These are phyloP conservation scores for Drosophila percnosoma DNA, from an alignment of 2,888 invertebrate species.

Conservation along the genomic window DNA sequence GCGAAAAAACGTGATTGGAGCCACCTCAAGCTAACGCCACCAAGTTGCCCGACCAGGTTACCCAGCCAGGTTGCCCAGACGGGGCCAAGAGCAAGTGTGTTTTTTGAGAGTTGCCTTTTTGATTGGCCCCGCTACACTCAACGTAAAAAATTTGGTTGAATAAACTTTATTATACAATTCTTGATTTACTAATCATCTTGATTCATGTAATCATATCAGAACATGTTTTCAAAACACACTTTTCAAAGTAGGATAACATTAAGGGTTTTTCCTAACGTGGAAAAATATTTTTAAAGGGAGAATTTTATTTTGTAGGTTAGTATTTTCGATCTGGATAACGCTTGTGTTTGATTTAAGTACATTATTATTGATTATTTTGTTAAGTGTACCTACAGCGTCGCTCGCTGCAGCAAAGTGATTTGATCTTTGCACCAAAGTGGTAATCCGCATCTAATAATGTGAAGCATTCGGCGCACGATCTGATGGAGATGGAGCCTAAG, in stretches of 20 bases:
- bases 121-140: slow-evolving; percentile 4
- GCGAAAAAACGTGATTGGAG: slow-evolving; percentile 76
- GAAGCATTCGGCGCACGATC: slow-evolving; percentile 82
- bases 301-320: neutral
- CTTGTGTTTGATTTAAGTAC: neutral
- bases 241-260: neutral
- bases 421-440: slow-evolving; percentile 79
- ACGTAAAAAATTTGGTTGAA: neutral
- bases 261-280: neutral
- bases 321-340: neutral
- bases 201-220: accelerated
- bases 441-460: slow-evolving; percentile 83
- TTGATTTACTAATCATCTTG: neutral
- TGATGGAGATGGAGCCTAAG: slow-evolving; percentile 28
- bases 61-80: neutral
- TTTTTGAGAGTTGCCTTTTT: slow-evolving; percentile 7
- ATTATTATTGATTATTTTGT: neutral
- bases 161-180: neutral
- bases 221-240: neutral
- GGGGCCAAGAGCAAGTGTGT: slow-evolving; percentile 7
- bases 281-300: neutral
- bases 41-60: slow-evolving; percentile 4
- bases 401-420: slow-evolving; percentile 75
- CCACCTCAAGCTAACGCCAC: slow-evolving; percentile 74
- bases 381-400: slow-evolving; percentile 61